Percentiles rank a stretch among this genome's conserved stretches.
These are phyloP conservation scores for Drosophila kambysellisi DNA, from an alignment of 2,888 invertebrate species.

Conservation along the genomic window DNA sequence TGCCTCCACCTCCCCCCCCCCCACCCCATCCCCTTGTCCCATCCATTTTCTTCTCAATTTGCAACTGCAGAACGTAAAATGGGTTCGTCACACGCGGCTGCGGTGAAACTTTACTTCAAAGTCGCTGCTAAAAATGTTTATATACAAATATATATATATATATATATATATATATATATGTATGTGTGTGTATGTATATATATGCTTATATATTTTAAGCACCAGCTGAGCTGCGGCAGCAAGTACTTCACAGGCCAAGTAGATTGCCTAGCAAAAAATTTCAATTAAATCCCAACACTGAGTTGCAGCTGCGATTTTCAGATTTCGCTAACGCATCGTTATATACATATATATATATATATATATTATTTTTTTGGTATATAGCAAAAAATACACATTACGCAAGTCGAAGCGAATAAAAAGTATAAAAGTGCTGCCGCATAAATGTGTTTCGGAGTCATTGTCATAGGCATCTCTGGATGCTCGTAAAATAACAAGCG, in stretches of 20 bases:
- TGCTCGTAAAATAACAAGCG: constrained; percentile 50
- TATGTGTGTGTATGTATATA: background rate
- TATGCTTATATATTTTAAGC: constrained; percentile 1
- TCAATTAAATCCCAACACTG: constrained; percentile 43
- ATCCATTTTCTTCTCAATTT: constrained; percentile 3
- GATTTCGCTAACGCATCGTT: constrained; percentile 7
- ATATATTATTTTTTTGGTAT: background rate
- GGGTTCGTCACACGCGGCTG: constrained; percentile 30
- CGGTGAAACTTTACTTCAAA: constrained; percentile 37
- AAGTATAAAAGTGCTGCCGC: constrained; percentile 15
- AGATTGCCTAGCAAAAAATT: constrained; percentile 47
- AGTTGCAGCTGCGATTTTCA: constrained; percentile 27
- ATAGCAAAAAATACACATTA: constrained; percentile 14
- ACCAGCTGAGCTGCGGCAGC: constrained; percentile 48
- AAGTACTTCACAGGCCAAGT: constrained; percentile 25
- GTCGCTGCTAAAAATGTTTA: constrained; percentile 11
- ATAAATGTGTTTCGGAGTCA: constrained; percentile 24
- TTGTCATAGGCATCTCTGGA: constrained; percentile 57
- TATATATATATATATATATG: background rate
- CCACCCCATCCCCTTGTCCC: rapidly evolving
- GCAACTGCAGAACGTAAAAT: constrained; percentile 24
- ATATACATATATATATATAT: background rate
- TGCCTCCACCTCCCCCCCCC: background rate
- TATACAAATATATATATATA: background rate
- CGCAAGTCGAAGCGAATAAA: constrained; percentile 9